phyloP scores from a whole-genome alignment of 2,113 vertebrate species.

The Lipophrys pholis region DNA sequence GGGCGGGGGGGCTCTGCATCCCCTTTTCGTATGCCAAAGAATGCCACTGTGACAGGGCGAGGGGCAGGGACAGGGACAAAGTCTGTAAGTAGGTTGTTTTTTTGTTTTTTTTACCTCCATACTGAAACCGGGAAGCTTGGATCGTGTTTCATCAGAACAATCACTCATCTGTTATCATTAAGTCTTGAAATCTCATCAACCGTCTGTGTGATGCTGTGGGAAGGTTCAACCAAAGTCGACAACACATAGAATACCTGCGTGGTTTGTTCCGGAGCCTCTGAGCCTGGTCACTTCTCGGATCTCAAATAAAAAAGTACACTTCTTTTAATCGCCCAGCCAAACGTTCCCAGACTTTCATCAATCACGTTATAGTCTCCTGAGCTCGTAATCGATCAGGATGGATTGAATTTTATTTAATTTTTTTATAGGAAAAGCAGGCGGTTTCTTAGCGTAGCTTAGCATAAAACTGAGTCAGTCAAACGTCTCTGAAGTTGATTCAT shows the following conservation, averaged over 20 bases:
- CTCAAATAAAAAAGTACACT: background rate
- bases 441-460: background rate
- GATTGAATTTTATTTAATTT: too few species aligned
- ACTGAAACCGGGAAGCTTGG: constrained; percentile 13
- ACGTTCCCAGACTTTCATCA: background rate
- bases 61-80: constrained; percentile 33
- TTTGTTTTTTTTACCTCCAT: constrained; percentile 19
- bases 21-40: constrained; percentile 73
- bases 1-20: constrained; percentile 45
- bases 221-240: constrained; percentile 9
- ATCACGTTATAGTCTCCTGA: background rate
- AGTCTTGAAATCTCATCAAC: background rate
- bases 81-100: constrained; percentile 38
- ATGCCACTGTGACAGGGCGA: constrained; percentile 46
- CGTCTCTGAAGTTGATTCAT: background rate
- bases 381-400: too few species aligned
- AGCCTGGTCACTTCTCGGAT: background rate
- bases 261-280: too few species aligned
- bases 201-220: constrained; percentile 4
- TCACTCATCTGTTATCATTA: constrained; percentile 3
- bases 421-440: too few species aligned
- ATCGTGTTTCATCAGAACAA: constrained; percentile 5
- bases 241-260: too few species aligned
- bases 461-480: background rate
- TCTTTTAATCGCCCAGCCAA: background rate